phyloP scores from a whole-genome alignment of 2,797 vertebrate species.

The Lindbergichthys nudifrons region DNA sequence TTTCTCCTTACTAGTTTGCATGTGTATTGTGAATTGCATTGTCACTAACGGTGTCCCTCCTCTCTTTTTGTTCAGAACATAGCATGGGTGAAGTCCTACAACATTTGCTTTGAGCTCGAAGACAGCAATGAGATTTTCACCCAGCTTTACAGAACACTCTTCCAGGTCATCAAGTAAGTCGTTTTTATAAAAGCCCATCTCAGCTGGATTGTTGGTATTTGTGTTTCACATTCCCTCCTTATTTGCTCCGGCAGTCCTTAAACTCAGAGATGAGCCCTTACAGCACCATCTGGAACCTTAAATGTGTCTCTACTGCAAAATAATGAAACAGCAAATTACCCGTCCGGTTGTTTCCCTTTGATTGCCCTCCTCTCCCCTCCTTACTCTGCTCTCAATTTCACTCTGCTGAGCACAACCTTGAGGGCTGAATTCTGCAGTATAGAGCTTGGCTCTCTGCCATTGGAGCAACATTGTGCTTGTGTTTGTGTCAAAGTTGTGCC shows the following conservation, averaged over 20 bases:
- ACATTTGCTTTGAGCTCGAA: conserved; percentile 99
- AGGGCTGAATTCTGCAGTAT: conserved; percentile 74
- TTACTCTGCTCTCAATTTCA: conserved; percentile 13
- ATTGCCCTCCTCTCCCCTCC: conserved; percentile 10
- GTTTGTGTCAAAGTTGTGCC: conserved; percentile 49
- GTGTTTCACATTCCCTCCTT: neutral
- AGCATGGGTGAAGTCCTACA: conserved; percentile 99
- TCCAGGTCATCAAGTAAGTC: conserved; percentile 99
- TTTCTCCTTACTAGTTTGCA: neutral
- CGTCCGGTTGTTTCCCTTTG: conserved; percentile 48
- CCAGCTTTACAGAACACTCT: conserved; percentile 95
- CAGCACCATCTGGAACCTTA: neutral
- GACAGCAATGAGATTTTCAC: conserved; percentile 99
- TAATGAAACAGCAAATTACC: conserved; percentile 25
- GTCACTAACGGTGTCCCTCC: neutral
- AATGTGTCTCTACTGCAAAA: conserved; percentile 34
- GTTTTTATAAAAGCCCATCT: neutral
- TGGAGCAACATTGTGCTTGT: conserved; percentile 40
- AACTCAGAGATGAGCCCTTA: conserved; percentile 14
- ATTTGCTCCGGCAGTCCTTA: neutral
- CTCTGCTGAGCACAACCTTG: conserved; percentile 73
- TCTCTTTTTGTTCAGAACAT: conserved; percentile 88
- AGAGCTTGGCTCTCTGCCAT: conserved; percentile 71
- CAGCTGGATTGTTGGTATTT: neutral
- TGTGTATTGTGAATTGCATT: neutral